Conservation (phyloP, 2,113 vertebrate species). For the Hassar affinis region DNA sequence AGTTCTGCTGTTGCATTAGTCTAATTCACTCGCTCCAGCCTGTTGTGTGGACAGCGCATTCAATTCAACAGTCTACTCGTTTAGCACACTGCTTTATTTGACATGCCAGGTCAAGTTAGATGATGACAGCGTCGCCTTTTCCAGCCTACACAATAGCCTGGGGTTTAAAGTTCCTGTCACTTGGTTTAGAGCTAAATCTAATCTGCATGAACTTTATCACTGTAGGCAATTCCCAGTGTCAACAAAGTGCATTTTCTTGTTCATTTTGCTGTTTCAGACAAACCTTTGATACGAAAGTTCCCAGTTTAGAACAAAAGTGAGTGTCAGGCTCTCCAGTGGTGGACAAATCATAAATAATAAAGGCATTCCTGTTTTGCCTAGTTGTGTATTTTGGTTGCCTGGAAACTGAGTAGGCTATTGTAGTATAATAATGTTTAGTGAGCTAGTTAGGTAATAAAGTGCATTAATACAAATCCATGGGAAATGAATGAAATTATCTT, state of each 20-base stretch:
- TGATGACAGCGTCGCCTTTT: slow-evolving; percentile 8
- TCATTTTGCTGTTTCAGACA: not conserved
- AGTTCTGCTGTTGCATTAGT: not conserved
- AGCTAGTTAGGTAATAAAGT: not conserved
- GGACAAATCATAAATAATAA: not conserved
- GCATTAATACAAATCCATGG: not conserved
- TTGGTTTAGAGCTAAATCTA: not conserved
- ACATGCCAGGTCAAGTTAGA: slow-evolving; percentile 26
- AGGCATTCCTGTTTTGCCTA: not conserved
- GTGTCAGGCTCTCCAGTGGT: not conserved
- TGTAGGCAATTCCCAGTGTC: not conserved
- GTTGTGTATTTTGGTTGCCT: not conserved
- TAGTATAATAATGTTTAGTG: not conserved
- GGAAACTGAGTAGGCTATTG: not conserved
- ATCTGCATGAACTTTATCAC: not conserved
- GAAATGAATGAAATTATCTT: not conserved
- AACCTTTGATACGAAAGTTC: not conserved
- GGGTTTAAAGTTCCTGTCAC: slow-evolving; percentile 13
- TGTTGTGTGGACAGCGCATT: slow-evolving; percentile 36
- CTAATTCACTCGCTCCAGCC: slow-evolving; percentile 1
- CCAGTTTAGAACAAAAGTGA: not conserved
- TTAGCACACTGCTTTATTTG: not conserved
- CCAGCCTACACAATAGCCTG: not conserved
- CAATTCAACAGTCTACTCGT: slow-evolving; percentile 9
- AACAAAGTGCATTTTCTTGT: not conserved